Evolutionary conservation across 1,140 invertebrate genomes (phyloP).

Genomic region (Drosophila bocki): DNA sequence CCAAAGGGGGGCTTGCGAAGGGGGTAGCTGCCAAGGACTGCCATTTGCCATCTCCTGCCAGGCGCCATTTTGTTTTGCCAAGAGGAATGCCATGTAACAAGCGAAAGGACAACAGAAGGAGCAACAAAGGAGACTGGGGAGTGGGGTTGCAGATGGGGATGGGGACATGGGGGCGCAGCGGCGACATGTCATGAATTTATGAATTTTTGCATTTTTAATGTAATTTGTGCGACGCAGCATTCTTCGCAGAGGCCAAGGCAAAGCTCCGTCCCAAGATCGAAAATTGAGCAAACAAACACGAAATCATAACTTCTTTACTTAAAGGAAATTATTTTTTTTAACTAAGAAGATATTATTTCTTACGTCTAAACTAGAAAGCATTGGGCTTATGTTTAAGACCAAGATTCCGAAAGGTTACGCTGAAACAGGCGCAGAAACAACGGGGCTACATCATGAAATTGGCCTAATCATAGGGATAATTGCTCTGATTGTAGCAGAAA

Average conservation of each 20-base stretch:
- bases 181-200: slow-evolving; percentile 82
- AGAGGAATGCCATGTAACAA: slow-evolving; percentile 47
- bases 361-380: no score
- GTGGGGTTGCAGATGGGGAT: neutral
- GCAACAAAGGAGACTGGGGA: slow-evolving; percentile 21
- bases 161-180: slow-evolving; percentile 10
- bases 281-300: slow-evolving; percentile 4
- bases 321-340: neutral
- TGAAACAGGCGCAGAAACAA: no score
- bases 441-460: no score
- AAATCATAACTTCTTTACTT: neutral
- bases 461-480: no score
- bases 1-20: neutral
- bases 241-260: slow-evolving; percentile 3
- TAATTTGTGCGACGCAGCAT: slow-evolving; percentile 69
- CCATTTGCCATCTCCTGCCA: slow-evolving; percentile 69
- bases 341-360: neutral
- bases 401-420: no score
- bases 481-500: no score
- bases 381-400: no score
- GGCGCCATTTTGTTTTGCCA: slow-evolving; percentile 78
- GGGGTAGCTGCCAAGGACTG: slow-evolving; percentile 21
- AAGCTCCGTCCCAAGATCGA: neutral
- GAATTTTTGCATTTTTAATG: slow-evolving; percentile 82
- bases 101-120: slow-evolving; percentile 42